Percentiles rank a stretch among this genome's conserved stretches.
Evolutionary conservation across 2,113 vertebrate genomes (phyloP).

Genomic region (Tachysurus fulvidraco): DNA sequence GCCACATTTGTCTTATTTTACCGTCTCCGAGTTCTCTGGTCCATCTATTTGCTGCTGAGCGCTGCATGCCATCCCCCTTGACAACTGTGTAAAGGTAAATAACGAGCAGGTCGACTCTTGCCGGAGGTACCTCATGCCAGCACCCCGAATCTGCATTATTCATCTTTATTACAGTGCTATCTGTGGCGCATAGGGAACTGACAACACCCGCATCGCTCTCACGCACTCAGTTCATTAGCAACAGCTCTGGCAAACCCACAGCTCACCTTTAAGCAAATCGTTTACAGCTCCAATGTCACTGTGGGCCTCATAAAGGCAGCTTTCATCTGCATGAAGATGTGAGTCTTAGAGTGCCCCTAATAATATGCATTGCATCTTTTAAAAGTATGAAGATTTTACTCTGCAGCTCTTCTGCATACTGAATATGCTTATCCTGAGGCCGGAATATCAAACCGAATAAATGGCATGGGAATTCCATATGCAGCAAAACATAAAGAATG

Average conservation of each 20-base stretch:
- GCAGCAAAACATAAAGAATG: constrained; percentile 5
- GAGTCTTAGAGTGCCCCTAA: not conserved
- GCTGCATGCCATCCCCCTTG: constrained; percentile 40
- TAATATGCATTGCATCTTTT: not conserved
- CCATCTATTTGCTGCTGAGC: constrained; percentile 51
- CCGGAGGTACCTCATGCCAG: constrained; percentile 56
- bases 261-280: constrained; percentile 26
- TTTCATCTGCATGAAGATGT: constrained; percentile 23
- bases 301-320: constrained; percentile 19
- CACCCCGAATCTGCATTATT: constrained; percentile 64
- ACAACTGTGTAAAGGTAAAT: constrained; percentile 64
- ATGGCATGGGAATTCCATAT: not conserved
- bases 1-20: constrained; percentile 55
- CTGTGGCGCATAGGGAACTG: constrained; percentile 50
- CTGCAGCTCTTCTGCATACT: not conserved
- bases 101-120: constrained; percentile 63
- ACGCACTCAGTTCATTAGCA: constrained; percentile 60
- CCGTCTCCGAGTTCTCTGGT: constrained; percentile 28
- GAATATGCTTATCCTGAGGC: not conserved
- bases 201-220: constrained; percentile 50
- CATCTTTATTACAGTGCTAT: constrained; percentile 65
- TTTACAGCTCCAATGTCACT: constrained; percentile 25
- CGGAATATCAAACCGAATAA: constrained; percentile 19
- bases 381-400: not conserved
- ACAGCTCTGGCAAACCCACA: constrained; percentile 28